phyloP scores from a whole-genome alignment of 2,888 invertebrate genomes.

The Slavum lentiscoides region DNA sequence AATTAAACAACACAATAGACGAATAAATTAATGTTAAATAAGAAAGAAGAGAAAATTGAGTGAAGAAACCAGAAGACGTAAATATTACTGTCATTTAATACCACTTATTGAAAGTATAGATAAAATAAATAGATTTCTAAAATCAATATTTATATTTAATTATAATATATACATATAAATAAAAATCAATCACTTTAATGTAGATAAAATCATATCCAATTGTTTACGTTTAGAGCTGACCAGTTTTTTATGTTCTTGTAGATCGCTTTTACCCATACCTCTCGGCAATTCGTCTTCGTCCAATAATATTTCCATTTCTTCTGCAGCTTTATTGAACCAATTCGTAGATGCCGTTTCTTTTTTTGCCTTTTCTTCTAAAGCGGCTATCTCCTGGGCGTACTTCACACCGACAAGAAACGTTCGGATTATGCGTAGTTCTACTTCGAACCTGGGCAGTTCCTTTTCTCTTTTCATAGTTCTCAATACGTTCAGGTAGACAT shows the following conservation, averaged over 20 bases:
- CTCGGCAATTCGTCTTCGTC: slow-evolving; percentile 65
- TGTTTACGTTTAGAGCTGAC: slow-evolving; percentile 40
- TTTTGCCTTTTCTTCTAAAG: slow-evolving; percentile 66
- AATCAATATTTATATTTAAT: neutral
- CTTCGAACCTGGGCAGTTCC: slow-evolving; percentile 40
- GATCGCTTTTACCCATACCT: slow-evolving; percentile 37
- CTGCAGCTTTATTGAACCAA: slow-evolving; percentile 84
- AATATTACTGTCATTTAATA: too few species aligned
- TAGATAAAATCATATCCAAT: slow-evolving; percentile 36
- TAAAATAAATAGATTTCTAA: too few species aligned
- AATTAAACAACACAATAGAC: too few species aligned
- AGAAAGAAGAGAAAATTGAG: too few species aligned
- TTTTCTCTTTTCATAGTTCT: slow-evolving; percentile 66
- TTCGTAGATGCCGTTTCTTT: slow-evolving; percentile 71
- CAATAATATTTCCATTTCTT: slow-evolving; percentile 88
- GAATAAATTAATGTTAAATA: too few species aligned
- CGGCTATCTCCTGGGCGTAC: slow-evolving; percentile 28
- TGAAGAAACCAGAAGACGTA: too few species aligned
- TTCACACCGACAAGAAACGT: slow-evolving; percentile 18
- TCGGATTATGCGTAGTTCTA: slow-evolving; percentile 8
- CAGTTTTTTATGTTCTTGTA: slow-evolving; percentile 42
- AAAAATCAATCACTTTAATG: slow-evolving; percentile 24
- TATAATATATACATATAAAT: neutral
- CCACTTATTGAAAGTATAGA: too few species aligned
- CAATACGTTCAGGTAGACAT: slow-evolving; percentile 78